Percentiles rank a stretch among this genome's conserved stretches.
phyloP scores from a whole-genome alignment of 2,113 vertebrate genomes.

The Henicopernis longicauda region DNA sequence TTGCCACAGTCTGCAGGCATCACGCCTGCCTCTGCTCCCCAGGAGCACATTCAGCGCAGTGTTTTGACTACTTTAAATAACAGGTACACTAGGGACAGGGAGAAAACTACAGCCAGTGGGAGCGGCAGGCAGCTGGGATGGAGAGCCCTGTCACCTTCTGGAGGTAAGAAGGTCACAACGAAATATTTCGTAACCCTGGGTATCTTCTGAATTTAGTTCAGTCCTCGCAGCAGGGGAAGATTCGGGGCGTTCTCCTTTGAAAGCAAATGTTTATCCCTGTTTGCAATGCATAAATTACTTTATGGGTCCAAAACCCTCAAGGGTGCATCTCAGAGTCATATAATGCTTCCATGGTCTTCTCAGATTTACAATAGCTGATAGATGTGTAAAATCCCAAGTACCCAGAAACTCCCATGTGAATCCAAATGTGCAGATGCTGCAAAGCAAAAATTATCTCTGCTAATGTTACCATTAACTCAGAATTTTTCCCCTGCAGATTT shows the following conservation, averaged over 20 bases:
- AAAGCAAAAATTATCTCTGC: not conserved
- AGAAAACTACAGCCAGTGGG: not conserved
- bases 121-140: not conserved
- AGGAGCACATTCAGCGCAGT: not conserved
- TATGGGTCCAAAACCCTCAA: not conserved
- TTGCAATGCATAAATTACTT: not conserved
- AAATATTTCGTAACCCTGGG: not conserved
- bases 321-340: not conserved
- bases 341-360: not conserved
- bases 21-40: not conserved
- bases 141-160: not conserved
- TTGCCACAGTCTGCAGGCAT: rapidly evolving
- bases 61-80: not conserved
- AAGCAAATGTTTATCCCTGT: not conserved
- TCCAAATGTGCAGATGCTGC: not conserved
- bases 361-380: not conserved
- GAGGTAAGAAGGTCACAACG: not conserved
- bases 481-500: not conserved
- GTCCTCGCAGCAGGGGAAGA: not conserved
- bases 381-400: not conserved
- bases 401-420: not conserved
- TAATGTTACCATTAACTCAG: not conserved
- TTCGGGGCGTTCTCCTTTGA: not conserved
- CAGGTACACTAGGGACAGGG: not conserved
- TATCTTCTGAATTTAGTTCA: not conserved